phyloP scores from a whole-genome alignment of 2,797 vertebrate genomes.

The Pseudochaenichthys georgianus region DNA sequence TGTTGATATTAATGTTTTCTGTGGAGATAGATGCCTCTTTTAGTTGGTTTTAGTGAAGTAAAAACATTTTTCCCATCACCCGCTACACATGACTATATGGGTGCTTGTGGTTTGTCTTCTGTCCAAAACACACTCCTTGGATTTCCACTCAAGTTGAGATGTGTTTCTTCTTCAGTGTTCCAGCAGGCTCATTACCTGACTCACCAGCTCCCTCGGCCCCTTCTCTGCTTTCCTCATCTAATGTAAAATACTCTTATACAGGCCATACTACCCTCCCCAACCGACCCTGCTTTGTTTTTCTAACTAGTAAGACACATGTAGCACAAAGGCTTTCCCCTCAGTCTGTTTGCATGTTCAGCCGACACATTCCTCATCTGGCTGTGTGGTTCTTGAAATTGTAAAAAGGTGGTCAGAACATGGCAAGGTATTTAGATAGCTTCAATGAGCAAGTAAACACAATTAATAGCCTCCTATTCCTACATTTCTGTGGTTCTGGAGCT shows the following conservation, averaged over 20 bases:
- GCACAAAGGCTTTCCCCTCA: conserved; percentile 31
- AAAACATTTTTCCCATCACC: neutral
- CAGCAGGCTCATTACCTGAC: conserved; percentile 62
- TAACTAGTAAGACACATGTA: conserved; percentile 50
- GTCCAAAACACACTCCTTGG: conserved; percentile 33
- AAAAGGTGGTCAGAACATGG: conserved; percentile 16
- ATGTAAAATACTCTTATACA: conserved; percentile 65
- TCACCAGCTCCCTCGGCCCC: conserved; percentile 40
- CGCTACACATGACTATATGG: conserved; percentile 21
- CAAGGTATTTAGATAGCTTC: conserved; percentile 10
- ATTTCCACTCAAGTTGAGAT: conserved; percentile 35
- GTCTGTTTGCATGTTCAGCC: conserved; percentile 58
- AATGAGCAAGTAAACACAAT: conserved; percentile 44
- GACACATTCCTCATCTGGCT: conserved; percentile 59
- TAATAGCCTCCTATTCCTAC: conserved; percentile 17
- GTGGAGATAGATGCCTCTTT: conserved; percentile 39
- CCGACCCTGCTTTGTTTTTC: conserved; percentile 55
- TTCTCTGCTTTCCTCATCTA: conserved; percentile 73
- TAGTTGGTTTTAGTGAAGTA: neutral
- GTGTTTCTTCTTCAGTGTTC: conserved; percentile 35
- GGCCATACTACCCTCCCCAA: conserved; percentile 20
- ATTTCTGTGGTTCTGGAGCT: conserved; percentile 21
- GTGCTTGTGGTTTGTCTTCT: conserved; percentile 18
- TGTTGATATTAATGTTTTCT: conserved; percentile 41
- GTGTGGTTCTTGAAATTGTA: conserved; percentile 28